Evolutionary conservation across 1,140 invertebrate species (phyloP), one percentile per base, ranked within the genome.

Genomic region (Pentalonia nigronervosa): DNA sequence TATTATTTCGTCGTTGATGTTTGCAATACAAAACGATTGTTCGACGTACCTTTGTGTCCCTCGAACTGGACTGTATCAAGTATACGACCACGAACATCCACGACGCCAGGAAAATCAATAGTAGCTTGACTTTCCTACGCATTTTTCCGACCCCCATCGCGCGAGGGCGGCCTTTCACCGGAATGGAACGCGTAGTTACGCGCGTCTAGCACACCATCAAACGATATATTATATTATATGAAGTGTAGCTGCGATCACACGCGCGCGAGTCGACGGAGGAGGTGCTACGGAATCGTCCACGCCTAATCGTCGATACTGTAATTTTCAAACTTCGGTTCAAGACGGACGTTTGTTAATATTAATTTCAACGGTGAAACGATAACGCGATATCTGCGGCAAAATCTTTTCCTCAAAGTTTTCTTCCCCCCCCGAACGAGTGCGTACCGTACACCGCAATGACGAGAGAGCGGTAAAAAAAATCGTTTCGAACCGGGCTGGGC

Each of bases 51-150:
- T 94, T 94, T 95, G 95, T 95, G 76, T 96, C 96, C 94, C 95
- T 95, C 17, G 95, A 95, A 48, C 91, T 50, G 60, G 95, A 95
- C 94, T 96, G 96, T 91, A 96, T 95, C 94, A 96, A 96, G 95
- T 96, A 96, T 95, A 96, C 95, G 95, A 96, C 96, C 94, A 95
- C 96, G 94, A 95, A 96, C 96, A 96, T 96, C 96, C 96, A 96
- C 84, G 95, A 95, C 95, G 95, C 95, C 94, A 96, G 96, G 94
- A 96, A 95, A 90, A 96, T 94, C 93, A 96, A 95, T 94, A 96
- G 95, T 94, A 96, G 95, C 95, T 96, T 96, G 94, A 96, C 95
- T 95, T 96, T 96, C 94, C 96, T 95, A 95, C 96, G 95, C 96
- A 96, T 96, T 94, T 93, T 94, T 47, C 81, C 76, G 81, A 45